These are phyloP conservation scores for Hippocampus guttulatus DNA, from an alignment of 2,113 vertebrate genomes.

Conservation along the genomic window DNA sequence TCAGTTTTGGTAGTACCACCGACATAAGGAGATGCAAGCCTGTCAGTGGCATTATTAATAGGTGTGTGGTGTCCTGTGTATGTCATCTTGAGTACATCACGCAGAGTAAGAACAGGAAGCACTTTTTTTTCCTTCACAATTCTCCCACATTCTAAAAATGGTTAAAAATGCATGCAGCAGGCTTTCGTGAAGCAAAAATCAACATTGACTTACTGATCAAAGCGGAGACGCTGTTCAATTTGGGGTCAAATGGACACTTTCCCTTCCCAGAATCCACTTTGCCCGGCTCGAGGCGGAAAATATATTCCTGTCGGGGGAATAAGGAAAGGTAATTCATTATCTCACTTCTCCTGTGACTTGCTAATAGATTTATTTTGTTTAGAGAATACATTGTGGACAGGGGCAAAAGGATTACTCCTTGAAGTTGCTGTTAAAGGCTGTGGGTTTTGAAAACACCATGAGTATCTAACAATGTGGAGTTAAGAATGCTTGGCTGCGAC, in stretches of 20 bases:
- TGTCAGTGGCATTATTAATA: no score
- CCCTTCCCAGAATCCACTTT: conserved; percentile 97
- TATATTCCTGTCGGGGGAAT: conserved; percentile 81
- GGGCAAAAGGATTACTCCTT: conserved; percentile 2
- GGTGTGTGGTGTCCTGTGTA: no score
- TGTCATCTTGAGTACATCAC: neutral
- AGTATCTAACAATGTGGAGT: conserved; percentile 21
- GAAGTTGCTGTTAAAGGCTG: conserved; percentile 16
- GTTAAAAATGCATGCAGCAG: neutral
- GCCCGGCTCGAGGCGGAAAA: conserved; percentile 93
- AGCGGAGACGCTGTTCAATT: conserved; percentile 93
- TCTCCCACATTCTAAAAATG: neutral
- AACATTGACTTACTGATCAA: conserved; percentile 88
- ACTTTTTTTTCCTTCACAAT: neutral
- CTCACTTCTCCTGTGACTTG: conserved; percentile 1
- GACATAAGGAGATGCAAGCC: no score
- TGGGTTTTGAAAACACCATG: neutral
- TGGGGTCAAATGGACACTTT: conserved; percentile 97
- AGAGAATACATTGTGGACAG: neutral
- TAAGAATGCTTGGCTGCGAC: conserved; percentile 17
- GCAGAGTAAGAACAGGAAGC: neutral
- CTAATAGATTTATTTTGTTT: conserved; percentile 5
- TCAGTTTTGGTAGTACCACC: no score
- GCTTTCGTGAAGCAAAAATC: neutral
- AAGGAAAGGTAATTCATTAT: conserved; percentile 13